phyloP scores from a whole-genome alignment of 2,797 vertebrate genomes.

The Allobates femoralis region DNA sequence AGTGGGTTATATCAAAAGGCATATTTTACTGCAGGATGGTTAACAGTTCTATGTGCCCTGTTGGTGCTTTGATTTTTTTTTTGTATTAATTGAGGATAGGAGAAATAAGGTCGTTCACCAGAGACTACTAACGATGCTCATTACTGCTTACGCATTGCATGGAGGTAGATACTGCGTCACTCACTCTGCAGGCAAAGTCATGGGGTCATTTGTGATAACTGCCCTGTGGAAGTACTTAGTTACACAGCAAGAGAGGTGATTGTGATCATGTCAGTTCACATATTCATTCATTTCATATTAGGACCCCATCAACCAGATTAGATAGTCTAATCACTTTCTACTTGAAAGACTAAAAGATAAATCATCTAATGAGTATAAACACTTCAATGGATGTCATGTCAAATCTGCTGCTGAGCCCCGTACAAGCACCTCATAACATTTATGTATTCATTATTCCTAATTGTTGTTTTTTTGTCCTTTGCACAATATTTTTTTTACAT shows the following conservation, averaged over 20 bases:
- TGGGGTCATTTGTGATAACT: constrained; percentile 47
- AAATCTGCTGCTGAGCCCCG: constrained; percentile 8
- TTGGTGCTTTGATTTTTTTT: constrained; percentile 22
- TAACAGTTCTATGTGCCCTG: neutral
- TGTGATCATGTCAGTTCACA: constrained; percentile 36
- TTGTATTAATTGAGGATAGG: constrained; percentile 35
- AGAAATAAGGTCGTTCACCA: constrained; percentile 37
- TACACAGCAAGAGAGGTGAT: constrained; percentile 49
- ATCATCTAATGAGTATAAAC: constrained; percentile 48
- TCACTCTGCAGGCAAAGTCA: constrained; percentile 57
- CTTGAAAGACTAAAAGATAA: constrained; percentile 39
- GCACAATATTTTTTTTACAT: constrained; percentile 28
- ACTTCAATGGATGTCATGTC: constrained; percentile 25
- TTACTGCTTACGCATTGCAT: constrained; percentile 47
- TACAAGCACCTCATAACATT: constrained; percentile 19
- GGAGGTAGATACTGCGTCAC: constrained; percentile 43
- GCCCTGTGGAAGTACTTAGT: constrained; percentile 53
- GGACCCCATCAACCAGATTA: constrained; percentile 33
- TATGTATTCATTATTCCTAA: constrained; percentile 48
- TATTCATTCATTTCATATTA: constrained; percentile 46
- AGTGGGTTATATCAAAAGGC: neutral
- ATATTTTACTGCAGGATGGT: neutral
- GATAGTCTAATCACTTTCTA: constrained; percentile 22
- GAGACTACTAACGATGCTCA: constrained; percentile 50
- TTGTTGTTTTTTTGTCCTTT: constrained; percentile 26